Evolutionary conservation across 2,113 vertebrate genomes (phyloP).

Genomic region (Hippocampus mohnikei): DNA sequence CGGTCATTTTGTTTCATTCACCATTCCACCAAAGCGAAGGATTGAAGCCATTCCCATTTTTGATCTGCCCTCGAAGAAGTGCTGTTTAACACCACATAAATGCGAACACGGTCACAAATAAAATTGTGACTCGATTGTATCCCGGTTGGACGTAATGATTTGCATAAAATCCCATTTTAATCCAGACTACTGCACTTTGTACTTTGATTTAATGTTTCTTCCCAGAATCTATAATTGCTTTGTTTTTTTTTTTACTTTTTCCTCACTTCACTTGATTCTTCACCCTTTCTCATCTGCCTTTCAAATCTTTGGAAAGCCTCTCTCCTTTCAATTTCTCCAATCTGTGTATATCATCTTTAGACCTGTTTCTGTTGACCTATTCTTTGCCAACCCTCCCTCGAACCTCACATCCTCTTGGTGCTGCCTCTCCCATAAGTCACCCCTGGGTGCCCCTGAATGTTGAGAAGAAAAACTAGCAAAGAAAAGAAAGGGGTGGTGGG

Average conservation of each 20-base stretch:
- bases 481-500: neutral
- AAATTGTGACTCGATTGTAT: neutral
- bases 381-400: constrained; percentile 18
- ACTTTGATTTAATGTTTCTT: neutral
- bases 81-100: neutral
- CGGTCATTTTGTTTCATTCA: too few relatives aligned
- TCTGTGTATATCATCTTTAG: constrained; percentile 7
- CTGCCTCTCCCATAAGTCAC: constrained; percentile 58
- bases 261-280: neutral
- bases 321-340: constrained; percentile 17
- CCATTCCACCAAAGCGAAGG: too few relatives aligned
- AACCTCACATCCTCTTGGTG: constrained; percentile 50
- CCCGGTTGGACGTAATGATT: neutral
- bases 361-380: constrained; percentile 25
- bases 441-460: constrained; percentile 59
- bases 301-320: constrained; percentile 23
- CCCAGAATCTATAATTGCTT: neutral
- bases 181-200: too few relatives aligned
- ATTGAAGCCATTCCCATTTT: too few relatives aligned
- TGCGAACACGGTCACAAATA: neutral
- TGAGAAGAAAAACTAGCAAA: constrained; percentile 36
- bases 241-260: constrained; percentile 3
- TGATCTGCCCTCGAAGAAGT: too few relatives aligned
- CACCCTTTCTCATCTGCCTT: constrained; percentile 10
- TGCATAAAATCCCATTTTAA: neutral